Conservation (phyloP, 2,797 vertebrate genomes). For the Leucoraja ocellata region DNA sequence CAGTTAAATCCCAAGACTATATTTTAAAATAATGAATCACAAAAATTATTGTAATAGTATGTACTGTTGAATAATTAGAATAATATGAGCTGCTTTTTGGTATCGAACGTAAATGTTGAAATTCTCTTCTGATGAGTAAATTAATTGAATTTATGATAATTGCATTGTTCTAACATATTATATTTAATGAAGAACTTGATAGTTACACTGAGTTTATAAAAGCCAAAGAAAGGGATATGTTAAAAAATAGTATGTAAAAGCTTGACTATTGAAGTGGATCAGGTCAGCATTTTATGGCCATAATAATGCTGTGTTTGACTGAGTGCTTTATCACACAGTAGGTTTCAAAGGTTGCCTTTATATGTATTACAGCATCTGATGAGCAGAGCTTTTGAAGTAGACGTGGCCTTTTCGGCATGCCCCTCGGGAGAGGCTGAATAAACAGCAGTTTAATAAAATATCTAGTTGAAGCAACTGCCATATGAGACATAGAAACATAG, state of each 20-base stretch:
- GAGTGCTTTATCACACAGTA: not conserved
- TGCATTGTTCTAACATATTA: not conserved
- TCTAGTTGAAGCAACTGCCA: conserved; percentile 52
- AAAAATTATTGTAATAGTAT: not conserved
- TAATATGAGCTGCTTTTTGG: not conserved
- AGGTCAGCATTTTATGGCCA: not conserved
- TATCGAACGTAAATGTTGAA: conserved; percentile 5
- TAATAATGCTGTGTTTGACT: not conserved
- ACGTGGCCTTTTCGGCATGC: not conserved
- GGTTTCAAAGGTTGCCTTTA: not conserved
- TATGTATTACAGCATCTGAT: not conserved
- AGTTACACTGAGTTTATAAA: not conserved
- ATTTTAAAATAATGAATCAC: not conserved
- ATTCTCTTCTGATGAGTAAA: too few relatives aligned
- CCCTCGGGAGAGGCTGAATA: conserved; percentile 47
- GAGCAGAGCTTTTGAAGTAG: not conserved
- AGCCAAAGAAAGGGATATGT: not conserved
- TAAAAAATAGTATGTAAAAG: not conserved
- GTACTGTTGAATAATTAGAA: not conserved
- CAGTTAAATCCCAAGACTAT: not conserved
- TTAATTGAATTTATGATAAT: not conserved
- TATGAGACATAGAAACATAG: conserved; percentile 45
- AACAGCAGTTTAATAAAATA: conserved; percentile 50
- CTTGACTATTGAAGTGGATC: not conserved
- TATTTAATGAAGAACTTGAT: not conserved